Evolutionary conservation across 2,113 vertebrate species (phyloP).

Genomic region (Platanista minor): DNA sequence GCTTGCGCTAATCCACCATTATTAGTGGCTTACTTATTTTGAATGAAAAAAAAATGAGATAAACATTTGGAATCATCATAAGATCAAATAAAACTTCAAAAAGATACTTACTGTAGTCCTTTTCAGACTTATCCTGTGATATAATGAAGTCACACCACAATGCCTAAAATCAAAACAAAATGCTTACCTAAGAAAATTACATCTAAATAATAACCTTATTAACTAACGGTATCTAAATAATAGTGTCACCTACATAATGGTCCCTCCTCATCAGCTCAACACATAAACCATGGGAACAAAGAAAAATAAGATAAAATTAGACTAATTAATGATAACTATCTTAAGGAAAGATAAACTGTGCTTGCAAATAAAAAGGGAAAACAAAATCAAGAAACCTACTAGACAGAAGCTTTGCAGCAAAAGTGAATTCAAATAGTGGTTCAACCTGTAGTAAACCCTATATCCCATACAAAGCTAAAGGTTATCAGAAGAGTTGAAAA

Average conservation of each 20-base stretch:
- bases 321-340: neutral
- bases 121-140: constrained; percentile 84
- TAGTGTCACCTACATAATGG: neutral
- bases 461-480: neutral
- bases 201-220: constrained; percentile 4
- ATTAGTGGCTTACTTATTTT: constrained; percentile 6
- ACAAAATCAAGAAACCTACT: neutral
- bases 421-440: neutral
- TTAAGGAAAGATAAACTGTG: neutral
- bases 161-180: constrained; percentile 83
- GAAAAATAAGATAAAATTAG: neutral
- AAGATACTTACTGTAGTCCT: constrained; percentile 82
- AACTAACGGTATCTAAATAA: neutral
- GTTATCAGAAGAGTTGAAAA: neutral
- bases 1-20: neutral
- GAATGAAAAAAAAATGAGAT: neutral
- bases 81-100: constrained; percentile 40
- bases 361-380: neutral
- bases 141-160: constrained; percentile 96
- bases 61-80: constrained; percentile 17
- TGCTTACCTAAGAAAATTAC: neutral
- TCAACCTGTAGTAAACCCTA: neutral
- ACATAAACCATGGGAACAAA: neutral
- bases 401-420: neutral
- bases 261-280: neutral